Evolutionary conservation across 2,888 invertebrate genomes (phyloP).

Genomic region (Volucella inflata): DNA sequence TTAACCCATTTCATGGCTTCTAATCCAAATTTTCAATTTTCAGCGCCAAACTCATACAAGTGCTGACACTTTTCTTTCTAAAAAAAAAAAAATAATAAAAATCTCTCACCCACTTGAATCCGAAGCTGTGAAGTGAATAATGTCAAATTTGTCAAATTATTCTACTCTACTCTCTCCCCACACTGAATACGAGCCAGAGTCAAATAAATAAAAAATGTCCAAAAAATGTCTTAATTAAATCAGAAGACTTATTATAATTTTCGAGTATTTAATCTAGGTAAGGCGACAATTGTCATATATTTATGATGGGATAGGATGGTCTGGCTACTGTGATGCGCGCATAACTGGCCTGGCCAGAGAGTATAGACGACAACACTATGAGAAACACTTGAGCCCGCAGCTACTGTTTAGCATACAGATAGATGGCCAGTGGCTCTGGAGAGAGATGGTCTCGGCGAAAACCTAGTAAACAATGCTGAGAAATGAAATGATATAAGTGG

Average conservation of each 20-base stretch:
- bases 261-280: conserved; percentile 74
- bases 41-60: conserved; percentile 20
- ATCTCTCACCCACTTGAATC: conserved; percentile 34
- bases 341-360: conserved; percentile 47
- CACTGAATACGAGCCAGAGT: conserved; percentile 2
- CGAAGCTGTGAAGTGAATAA: conserved; percentile 52
- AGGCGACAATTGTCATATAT: conserved; percentile 66
- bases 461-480: conserved; percentile 65
- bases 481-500: conserved; percentile 80
- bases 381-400: conserved; percentile 68
- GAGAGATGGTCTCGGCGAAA: conserved; percentile 31
- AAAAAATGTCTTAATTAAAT: conserved; percentile 50
- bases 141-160: conserved; percentile 67
- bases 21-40: conserved; percentile 67
- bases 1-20: conserved; percentile 66
- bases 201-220: background rate
- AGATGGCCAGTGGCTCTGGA: conserved; percentile 30
- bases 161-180: conserved; percentile 1
- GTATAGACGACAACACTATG: conserved; percentile 67
- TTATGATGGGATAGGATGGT: background rate
- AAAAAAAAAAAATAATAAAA: conserved; percentile 18
- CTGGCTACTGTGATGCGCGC: conserved; percentile 54
- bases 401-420: conserved; percentile 69
- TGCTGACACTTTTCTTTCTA: background rate
- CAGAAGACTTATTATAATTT: conserved; percentile 62